Conservation (phyloP, 2,888 invertebrate species). For the Crioceris asparagi region DNA sequence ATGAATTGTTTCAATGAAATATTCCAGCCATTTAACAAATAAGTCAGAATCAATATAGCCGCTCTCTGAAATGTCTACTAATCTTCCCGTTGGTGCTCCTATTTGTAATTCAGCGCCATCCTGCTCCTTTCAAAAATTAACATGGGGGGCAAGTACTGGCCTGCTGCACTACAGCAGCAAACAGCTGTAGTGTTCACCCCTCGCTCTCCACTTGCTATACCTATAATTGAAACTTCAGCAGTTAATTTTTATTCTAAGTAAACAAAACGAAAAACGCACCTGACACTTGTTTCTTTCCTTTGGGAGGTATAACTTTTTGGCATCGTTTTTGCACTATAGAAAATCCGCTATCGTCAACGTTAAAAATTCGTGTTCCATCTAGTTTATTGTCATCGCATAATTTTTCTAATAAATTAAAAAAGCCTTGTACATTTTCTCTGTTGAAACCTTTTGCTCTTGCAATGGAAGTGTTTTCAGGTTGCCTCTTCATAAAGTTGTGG, state of each 20-base stretch:
- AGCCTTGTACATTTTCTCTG: not conserved
- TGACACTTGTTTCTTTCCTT: too few relatives aligned
- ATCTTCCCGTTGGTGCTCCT: too few relatives aligned
- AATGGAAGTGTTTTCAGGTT: conserved; percentile 2
- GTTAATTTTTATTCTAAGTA: too few relatives aligned
- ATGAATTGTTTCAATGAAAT: not conserved
- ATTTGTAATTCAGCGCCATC: too few relatives aligned
- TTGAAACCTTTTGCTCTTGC: not conserved
- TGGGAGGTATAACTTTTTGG: not conserved
- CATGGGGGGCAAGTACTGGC: too few relatives aligned
- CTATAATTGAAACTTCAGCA: too few relatives aligned
- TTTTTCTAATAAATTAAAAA: not conserved
- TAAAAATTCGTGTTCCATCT: not conserved
- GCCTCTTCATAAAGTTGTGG: conserved; percentile 2
- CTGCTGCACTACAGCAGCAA: too few relatives aligned
- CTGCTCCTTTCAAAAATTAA: too few relatives aligned
- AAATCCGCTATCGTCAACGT: not conserved
- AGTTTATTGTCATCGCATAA: not conserved
- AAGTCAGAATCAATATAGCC: not conserved
- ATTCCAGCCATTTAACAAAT: not conserved
- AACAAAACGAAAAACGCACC: too few relatives aligned
- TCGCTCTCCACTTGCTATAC: not conserved
- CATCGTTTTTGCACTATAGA: not conserved
- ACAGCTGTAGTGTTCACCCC: too few relatives aligned
- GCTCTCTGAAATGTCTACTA: too few relatives aligned